Base-by-base conservation (phyloP, 2,113 vertebrate species). In the Jacana jacana region DNA sequence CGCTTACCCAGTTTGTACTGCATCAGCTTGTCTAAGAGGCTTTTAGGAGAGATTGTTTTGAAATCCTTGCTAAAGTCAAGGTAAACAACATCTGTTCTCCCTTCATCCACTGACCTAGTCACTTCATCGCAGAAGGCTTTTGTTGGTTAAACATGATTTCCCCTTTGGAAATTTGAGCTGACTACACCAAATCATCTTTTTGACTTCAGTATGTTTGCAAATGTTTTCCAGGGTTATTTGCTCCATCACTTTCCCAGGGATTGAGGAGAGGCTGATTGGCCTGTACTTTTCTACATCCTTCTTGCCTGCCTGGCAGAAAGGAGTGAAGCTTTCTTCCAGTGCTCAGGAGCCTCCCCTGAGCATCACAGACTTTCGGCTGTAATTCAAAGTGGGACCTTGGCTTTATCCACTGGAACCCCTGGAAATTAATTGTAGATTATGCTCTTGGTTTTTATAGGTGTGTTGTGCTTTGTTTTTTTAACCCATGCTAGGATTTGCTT, bases 11-110 rank as follows among this genome's bases (percentile, higher is more conserved):
- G 51, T 51, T 77, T 77, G 68, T 66, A 70, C 23, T 81, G 89
- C 72, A 71, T 72, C 91, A 75, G 69, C 78, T 84, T 78, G 55
- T 95, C 81, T 64, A 15, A n/a, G 73, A 87, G 37, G 78, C 87
- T 95, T 88, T 95, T 89, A 93, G 39, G 73, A 60, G 87, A 2
- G 30, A 39, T 23, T 89, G 78, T 81, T 92, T 84, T 89, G 87
- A 96, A 94, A 96, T 57, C 87, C 65, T 71, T 87, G 65, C 84
- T 91, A 17, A 71, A 86, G 61, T 91, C 73, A 94, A 87, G 55
- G 78, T 93, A 95, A 96, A 97, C 95, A 95, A 81, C 87, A 94
- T 91, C 91, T 89, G 80, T 83, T 93, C 39, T 93, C 42, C 39
- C 60, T 81, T 64, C 66, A 42, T 55, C 25, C 44, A 51, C 52